Evolutionary conservation across 2,888 invertebrate genomes (phyloP).

Genomic region (Polyploca ridens): DNA sequence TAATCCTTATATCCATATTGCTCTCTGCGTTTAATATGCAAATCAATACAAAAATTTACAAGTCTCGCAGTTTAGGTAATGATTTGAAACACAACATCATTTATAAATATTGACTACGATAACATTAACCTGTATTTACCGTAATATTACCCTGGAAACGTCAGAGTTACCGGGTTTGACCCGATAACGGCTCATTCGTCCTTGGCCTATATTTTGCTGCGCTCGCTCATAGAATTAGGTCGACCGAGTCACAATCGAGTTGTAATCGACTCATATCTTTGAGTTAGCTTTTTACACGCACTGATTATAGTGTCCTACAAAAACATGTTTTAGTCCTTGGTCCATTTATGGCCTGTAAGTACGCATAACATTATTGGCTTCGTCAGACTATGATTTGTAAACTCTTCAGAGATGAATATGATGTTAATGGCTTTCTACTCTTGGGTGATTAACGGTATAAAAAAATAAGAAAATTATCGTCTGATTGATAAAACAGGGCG

Average conservation of each 20-base stretch:
- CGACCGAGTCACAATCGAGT: constrained; percentile 33
- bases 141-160: background rate
- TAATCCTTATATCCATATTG: background rate
- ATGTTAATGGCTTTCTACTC: no score
- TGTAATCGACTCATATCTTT: constrained; percentile 15
- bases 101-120: background rate
- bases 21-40: background rate
- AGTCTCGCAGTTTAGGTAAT: background rate
- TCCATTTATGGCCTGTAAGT: constrained; percentile 4
- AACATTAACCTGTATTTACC: background rate
- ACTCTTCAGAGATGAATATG: no score
- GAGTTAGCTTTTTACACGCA: constrained; percentile 36
- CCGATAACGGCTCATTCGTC: constrained; percentile 46
- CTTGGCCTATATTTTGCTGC: constrained; percentile 63
- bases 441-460: no score
- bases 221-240: constrained; percentile 50
- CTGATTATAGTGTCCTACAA: constrained; percentile 42
- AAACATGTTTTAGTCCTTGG: constrained; percentile 42
- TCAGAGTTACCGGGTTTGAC: constrained; percentile 45
- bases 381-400: no score
- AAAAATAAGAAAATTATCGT: no score
- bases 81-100: background rate
- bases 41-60: background rate
- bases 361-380: no score
- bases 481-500: no score